Percentiles rank a stretch among this genome's conserved stretches.
Conservation (phyloP, 2,797 vertebrate species). For the Geotrypetes seraphini region DNA sequence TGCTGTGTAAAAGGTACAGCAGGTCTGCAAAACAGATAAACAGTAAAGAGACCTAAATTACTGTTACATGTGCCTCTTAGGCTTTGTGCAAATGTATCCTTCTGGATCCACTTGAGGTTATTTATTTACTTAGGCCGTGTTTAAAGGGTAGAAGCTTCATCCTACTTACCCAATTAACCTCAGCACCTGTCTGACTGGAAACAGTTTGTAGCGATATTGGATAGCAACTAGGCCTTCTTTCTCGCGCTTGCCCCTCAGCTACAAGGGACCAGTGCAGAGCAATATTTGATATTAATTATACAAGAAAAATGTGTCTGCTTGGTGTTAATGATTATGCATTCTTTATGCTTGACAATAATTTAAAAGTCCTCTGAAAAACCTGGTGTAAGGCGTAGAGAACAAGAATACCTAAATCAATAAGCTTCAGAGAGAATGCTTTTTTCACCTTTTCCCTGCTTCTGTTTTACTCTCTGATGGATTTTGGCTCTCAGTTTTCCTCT, state of each 20-base stretch:
- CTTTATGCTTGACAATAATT: slow-evolving; percentile 22
- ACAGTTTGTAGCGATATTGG: slow-evolving; percentile 48
- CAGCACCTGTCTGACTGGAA: slow-evolving; percentile 62
- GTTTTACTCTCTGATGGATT: slow-evolving; percentile 74
- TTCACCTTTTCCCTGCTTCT: slow-evolving; percentile 73
- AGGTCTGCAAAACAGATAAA: slow-evolving; percentile 75
- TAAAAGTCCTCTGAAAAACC: slow-evolving; percentile 17
- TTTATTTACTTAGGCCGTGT: slow-evolving; percentile 75
- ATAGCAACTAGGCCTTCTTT: too few relatives aligned
- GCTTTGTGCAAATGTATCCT: slow-evolving; percentile 39
- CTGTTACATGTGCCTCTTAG: slow-evolving; percentile 27
- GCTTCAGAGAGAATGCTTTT: slow-evolving; percentile 53
- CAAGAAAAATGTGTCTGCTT: slow-evolving; percentile 3
- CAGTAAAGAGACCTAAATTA: slow-evolving; percentile 5
- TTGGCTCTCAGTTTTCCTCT: slow-evolving; percentile 69
- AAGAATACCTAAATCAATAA: slow-evolving; percentile 73
- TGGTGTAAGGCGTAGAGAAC: slow-evolving; percentile 20
- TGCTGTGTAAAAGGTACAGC: slow-evolving; percentile 30
- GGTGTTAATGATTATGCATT: neutral
- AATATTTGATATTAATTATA: slow-evolving; percentile 20
- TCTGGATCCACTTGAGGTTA: slow-evolving; percentile 48
- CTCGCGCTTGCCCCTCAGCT: too few relatives aligned
- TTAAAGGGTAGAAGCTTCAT: slow-evolving; percentile 39
- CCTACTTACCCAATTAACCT: slow-evolving; percentile 51
- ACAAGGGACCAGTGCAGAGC: too few relatives aligned